Percentiles rank a stretch among this genome's conserved stretches.
phyloP scores from a whole-genome alignment of 2,113 vertebrate species.

The Hystrix cristata region DNA sequence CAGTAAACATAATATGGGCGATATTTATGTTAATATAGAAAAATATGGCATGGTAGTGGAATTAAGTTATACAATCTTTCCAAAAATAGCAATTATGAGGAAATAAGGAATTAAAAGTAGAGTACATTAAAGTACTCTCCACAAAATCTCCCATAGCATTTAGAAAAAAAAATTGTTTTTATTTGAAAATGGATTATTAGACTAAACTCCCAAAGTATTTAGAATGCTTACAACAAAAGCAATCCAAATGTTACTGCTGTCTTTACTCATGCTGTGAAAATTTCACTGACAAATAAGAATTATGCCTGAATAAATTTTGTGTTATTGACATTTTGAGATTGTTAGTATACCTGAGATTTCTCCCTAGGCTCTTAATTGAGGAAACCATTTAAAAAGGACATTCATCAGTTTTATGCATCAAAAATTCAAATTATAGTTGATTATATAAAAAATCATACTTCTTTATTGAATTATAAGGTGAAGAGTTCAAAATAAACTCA shows the following conservation, averaged over 20 bases:
- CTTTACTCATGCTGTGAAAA: background rate
- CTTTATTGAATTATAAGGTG: background rate
- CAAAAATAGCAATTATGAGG: background rate
- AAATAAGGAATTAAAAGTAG: background rate
- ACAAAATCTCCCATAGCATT: background rate
- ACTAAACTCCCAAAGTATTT: background rate
- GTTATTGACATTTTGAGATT: background rate
- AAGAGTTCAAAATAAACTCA: background rate
- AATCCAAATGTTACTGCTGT: background rate
- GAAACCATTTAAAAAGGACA: background rate
- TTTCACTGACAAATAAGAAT: background rate
- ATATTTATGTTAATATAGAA: background rate
- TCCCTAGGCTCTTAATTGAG: background rate
- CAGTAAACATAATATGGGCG: background rate
- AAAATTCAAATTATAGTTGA: background rate
- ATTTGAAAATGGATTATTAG: background rate
- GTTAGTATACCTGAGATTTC: background rate
- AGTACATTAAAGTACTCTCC: background rate
- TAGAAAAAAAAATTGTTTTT: conserved; percentile 10
- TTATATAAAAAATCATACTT: background rate
- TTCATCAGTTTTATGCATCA: background rate
- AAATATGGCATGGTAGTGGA: background rate
- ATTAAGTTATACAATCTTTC: background rate
- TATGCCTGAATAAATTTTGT: background rate
- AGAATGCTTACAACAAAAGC: background rate